These are phyloP conservation scores for Drosophila maculinotata DNA, from an alignment of 2,888 invertebrate genomes.

Conservation along the genomic window DNA sequence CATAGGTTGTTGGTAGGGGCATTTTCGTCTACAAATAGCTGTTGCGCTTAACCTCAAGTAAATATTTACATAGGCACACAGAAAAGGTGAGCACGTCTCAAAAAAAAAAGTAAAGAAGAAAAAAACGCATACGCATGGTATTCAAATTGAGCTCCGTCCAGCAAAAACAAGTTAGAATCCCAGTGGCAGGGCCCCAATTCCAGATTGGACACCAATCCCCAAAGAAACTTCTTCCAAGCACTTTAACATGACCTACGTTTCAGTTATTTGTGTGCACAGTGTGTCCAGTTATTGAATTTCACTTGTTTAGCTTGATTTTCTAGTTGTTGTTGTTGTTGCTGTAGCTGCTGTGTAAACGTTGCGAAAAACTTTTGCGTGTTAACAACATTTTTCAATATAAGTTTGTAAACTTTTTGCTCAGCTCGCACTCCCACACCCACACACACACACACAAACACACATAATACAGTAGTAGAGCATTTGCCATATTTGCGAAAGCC, in stretches of 20 bases:
- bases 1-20: conserved; percentile 21
- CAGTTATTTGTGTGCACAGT: conserved; percentile 60
- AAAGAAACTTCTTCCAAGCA: conserved; percentile 61
- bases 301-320: conserved; percentile 75
- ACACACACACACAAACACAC: conserved; percentile 31
- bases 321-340: conserved; percentile 33
- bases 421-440: conserved; percentile 32
- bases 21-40: conserved; percentile 43
- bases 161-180: background rate
- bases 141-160: conserved; percentile 52
- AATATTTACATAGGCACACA: conserved; percentile 64
- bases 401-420: conserved; percentile 74
- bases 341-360: conserved; percentile 71
- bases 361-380: conserved; percentile 78
- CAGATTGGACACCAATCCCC: conserved; percentile 21
- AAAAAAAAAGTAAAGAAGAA: conserved; percentile 2
- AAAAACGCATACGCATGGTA: conserved; percentile 50
- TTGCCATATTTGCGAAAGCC: conserved; percentile 66
- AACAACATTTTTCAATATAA: conserved; percentile 80
- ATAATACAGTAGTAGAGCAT: conserved; percentile 32
- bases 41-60: conserved; percentile 58
- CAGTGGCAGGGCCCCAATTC: conserved; percentile 1
- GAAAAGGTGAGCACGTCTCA: conserved; percentile 52
- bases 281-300: conserved; percentile 71
- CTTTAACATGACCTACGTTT: conserved; percentile 69